These are phyloP conservation scores for Rhegmatorhina hoffmannsi DNA, from an alignment of 2,113 vertebrate species.

Conservation along the genomic window DNA sequence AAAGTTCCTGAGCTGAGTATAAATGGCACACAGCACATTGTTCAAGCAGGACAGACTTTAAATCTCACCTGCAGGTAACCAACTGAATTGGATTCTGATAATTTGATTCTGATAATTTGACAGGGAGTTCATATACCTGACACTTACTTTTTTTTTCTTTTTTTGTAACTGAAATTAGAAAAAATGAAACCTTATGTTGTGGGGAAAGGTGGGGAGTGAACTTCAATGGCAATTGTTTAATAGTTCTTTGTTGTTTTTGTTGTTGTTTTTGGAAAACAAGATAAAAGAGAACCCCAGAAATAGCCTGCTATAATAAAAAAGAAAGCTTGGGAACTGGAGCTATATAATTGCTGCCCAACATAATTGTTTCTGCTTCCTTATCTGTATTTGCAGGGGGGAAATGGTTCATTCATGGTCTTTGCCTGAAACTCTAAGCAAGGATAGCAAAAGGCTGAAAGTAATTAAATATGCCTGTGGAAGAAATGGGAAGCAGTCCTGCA, in stretches of 20 bases:
- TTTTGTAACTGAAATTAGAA: slow-evolving; percentile 4
- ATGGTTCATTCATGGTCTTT: slow-evolving; percentile 86
- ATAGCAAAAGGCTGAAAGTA: slow-evolving; percentile 77
- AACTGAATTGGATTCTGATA: not conserved
- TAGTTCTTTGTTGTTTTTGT: slow-evolving; percentile 49
- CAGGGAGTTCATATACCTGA: slow-evolving; percentile 20
- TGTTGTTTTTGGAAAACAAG: slow-evolving; percentile 65
- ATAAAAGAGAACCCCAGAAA: slow-evolving; percentile 55
- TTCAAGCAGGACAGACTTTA: slow-evolving; percentile 85
- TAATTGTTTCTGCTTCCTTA: slow-evolving; percentile 68
- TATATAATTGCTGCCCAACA: slow-evolving; percentile 28
- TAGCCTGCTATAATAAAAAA: slow-evolving; percentile 50
- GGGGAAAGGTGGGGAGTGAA: slow-evolving; percentile 52
- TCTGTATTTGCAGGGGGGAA: slow-evolving; percentile 82
- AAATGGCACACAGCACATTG: slow-evolving; percentile 78
- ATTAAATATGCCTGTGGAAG: slow-evolving; percentile 81
- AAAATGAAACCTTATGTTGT: not conserved
- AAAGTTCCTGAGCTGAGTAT: slow-evolving; percentile 85
- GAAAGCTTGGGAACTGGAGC: slow-evolving; percentile 36
- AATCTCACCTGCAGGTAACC: slow-evolving; percentile 91
- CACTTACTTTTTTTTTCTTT: not conserved
- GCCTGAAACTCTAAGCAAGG: slow-evolving; percentile 77
- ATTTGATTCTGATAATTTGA: slow-evolving; percentile 16
- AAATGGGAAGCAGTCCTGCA: slow-evolving; percentile 81
- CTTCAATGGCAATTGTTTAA: slow-evolving; percentile 66